Evolutionary conservation across 2,888 invertebrate species (phyloP).

Genomic region (Vanessa cardui): DNA sequence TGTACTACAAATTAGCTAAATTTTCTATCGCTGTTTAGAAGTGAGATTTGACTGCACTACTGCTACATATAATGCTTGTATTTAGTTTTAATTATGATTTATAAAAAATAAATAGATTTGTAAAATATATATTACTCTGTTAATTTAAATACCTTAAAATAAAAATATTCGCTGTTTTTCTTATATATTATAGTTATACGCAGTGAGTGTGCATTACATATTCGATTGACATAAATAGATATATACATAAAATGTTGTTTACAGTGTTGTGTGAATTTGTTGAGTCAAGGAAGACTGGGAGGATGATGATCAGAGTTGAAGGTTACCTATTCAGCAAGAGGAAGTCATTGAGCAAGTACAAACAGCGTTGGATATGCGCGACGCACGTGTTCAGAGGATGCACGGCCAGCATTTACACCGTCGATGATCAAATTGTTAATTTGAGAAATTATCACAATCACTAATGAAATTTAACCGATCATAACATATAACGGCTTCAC

Average conservation of each 20-base stretch:
- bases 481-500: too few relatives aligned
- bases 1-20: too few relatives aligned
- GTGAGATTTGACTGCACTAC: too few relatives aligned
- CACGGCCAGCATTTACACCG: conserved; percentile 43
- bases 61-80: too few relatives aligned
- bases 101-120: too few relatives aligned
- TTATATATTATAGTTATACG: too few relatives aligned
- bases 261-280: conserved; percentile 47
- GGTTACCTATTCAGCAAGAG: conserved; percentile 45
- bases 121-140: too few relatives aligned
- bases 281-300: conserved; percentile 50
- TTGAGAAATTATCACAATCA: conserved; percentile 42
- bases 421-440: conserved; percentile 36
- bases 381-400: conserved; percentile 48
- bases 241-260: conserved; percentile 20
- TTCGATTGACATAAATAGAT: conserved; percentile 2
- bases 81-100: too few relatives aligned
- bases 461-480: conserved; percentile 14
- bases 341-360: conserved; percentile 31
- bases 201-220: too few relatives aligned
- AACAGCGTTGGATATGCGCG: conserved; percentile 52
- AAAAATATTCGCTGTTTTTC: too few relatives aligned
- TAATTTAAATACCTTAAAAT: too few relatives aligned
- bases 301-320: conserved; percentile 47
- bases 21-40: too few relatives aligned